These are phyloP conservation scores for Tympanuchus pallidicinctus DNA, from an alignment of 2,113 vertebrate genomes.

Conservation along the genomic window DNA sequence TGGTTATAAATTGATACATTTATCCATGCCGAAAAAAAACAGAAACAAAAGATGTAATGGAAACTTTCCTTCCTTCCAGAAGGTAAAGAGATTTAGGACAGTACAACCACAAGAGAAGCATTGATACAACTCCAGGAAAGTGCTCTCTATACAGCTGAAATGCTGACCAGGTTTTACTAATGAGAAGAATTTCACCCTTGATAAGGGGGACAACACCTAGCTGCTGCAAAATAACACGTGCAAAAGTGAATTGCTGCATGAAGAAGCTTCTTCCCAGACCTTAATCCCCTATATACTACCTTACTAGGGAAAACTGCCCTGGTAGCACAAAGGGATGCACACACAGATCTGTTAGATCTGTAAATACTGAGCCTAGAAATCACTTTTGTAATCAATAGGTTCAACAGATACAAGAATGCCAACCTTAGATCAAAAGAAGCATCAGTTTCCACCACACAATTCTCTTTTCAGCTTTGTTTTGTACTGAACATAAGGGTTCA, in stretches of 20 bases:
- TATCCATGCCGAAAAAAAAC: background rate
- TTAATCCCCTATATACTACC: rapidly evolving
- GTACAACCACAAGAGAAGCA: background rate
- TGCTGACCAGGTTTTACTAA: background rate
- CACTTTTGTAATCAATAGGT: background rate
- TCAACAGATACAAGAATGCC: background rate
- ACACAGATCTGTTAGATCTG: background rate
- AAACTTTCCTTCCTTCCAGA: background rate
- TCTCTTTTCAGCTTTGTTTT: background rate
- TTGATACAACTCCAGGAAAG: background rate
- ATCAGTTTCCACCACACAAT: background rate
- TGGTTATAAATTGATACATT: background rate
- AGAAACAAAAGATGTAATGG: background rate
- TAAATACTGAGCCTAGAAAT: background rate
- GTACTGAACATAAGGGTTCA: background rate
- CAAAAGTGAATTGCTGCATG: background rate
- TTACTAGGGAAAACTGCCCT: background rate
- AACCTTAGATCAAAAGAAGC: background rate
- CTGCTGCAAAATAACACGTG: background rate
- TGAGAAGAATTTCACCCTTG: background rate
- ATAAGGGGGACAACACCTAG: background rate
- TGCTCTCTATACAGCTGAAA: background rate
- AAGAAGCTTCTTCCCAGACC: background rate
- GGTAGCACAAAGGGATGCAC: background rate
- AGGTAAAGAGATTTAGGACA: background rate